Conservation (phyloP, 2,888 invertebrate genomes). For the Dromius quadrimaculatus region DNA sequence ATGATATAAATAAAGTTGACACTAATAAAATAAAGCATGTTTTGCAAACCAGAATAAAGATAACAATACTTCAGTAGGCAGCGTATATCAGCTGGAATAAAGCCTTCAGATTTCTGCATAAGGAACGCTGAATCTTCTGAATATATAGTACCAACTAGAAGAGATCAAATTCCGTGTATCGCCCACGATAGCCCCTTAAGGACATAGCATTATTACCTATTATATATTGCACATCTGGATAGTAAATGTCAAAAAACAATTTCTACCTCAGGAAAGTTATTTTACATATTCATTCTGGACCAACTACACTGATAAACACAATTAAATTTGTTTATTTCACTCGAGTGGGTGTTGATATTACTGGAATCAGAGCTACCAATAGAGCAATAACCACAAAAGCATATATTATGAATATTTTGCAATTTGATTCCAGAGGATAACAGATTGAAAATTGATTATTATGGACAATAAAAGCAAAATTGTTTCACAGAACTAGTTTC, state of each 20-base stretch:
- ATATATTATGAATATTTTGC: no score
- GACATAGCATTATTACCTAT: not conserved
- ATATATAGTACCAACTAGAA: conserved; percentile 11
- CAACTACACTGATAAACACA: conserved; percentile 20
- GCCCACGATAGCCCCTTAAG: conserved; percentile 5
- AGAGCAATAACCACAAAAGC: no score
- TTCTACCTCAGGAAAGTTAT: not conserved
- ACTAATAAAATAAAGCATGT: no score
- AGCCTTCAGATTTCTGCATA: not conserved
- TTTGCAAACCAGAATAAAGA: no score
- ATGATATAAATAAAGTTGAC: no score
- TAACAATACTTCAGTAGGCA: no score
- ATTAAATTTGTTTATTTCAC: conserved; percentile 10
- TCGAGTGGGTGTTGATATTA: conserved; percentile 3
- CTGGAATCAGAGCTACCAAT: not conserved
- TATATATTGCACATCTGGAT: conserved; percentile 3
- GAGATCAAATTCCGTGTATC: conserved; percentile 22
- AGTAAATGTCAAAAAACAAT: conserved; percentile 20
- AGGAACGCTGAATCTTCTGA: not conserved
- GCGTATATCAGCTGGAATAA: not conserved
- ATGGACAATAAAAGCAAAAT: no score
- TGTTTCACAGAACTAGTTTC: no score
- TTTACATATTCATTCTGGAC: conserved; percentile 16
- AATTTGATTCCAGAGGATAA: no score
- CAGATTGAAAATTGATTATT: no score